Base-by-base conservation (phyloP, 2,888 invertebrate species). In the Xanthorhoe designata region DNA sequence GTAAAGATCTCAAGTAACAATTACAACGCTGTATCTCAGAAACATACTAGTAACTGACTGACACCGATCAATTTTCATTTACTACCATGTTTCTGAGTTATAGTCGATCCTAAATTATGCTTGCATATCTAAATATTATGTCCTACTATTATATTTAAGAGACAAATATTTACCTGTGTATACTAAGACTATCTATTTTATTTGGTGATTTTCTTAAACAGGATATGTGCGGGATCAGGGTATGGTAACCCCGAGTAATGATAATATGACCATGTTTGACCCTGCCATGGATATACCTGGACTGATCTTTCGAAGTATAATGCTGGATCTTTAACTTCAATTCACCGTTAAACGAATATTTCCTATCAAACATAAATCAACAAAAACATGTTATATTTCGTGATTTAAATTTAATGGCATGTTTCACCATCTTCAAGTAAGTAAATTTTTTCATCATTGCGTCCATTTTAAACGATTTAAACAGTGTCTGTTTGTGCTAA, bases 41-140 rank as follows among this genome's bases (percentile, higher is more conserved):
- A 69, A 54, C 63, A 64, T 50, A 15, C 54, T 29, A 18, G 62
- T 29, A 58, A 59, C 3, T 63, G 9, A 59, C 3, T 63, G 9
- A 63, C 47, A 52, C 17, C 51, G 19, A 59, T 51, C 10, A 10
- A 32, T 38, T 24, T 50, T 52, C n/a, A 49, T 64, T 64, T 54
- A 62, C 49, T 63, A 57, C 10, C 24, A 19, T 64, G 57, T 61
- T 62, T 66, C 50, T 60, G 52, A 63, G 13, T 19, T 38, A 64
- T 29, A 58, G 67, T 38, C 35, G 61, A 57, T 59, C 51, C 56
- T 54, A 47, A 47, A 18, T 58, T 47, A 24, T 56, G 35, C 24
- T 66, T 64, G 57, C 64, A 61, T 69, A 66, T 64, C 60, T 60
- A 52, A 38, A 52, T 24, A 51, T 35, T 61, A 55, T 68, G 54